These are phyloP conservation scores for Penaeus vannamei DNA, from an alignment of 1,140 invertebrate species.

Conservation along the genomic window DNA sequence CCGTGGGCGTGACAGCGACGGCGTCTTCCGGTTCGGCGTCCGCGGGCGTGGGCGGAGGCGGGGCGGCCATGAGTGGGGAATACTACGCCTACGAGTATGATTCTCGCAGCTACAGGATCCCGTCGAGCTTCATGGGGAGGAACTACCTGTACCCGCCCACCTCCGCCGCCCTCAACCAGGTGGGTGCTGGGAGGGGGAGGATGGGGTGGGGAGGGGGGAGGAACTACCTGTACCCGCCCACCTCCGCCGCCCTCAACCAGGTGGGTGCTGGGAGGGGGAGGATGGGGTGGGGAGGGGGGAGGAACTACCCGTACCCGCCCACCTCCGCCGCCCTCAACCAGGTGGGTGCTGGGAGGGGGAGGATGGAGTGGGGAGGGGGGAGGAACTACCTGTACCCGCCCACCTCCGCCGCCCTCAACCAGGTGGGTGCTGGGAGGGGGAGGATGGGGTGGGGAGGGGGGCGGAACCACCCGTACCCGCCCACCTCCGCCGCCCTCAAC, in stretches of 20 bases:
- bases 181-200: too few species aligned
- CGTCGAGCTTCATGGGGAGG: constrained; percentile 37
- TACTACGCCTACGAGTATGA: constrained; percentile 56
- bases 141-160: constrained; percentile 59
- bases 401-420: constrained; percentile 41
- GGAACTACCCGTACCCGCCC: constrained; percentile 58
- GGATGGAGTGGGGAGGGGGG: too few species aligned
- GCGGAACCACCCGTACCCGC: too few species aligned
- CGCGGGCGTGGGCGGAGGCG: not conserved
- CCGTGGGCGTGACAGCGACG: not conserved
- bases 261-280: too few species aligned
- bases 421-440: too few species aligned
- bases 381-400: constrained; percentile 59
- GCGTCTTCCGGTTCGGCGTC: not conserved
- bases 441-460: too few species aligned
- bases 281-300: too few species aligned
- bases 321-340: constrained; percentile 46
- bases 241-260: constrained; percentile 47
- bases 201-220: too few species aligned
- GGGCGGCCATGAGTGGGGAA: not conserved
- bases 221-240: constrained; percentile 57
- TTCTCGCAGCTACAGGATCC: constrained; percentile 39
- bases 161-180: constrained; percentile 47
- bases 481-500: too few species aligned
- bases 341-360: too few species aligned